Conservation (phyloP, 2,797 vertebrate genomes). For the Sebastes jordani region DNA sequence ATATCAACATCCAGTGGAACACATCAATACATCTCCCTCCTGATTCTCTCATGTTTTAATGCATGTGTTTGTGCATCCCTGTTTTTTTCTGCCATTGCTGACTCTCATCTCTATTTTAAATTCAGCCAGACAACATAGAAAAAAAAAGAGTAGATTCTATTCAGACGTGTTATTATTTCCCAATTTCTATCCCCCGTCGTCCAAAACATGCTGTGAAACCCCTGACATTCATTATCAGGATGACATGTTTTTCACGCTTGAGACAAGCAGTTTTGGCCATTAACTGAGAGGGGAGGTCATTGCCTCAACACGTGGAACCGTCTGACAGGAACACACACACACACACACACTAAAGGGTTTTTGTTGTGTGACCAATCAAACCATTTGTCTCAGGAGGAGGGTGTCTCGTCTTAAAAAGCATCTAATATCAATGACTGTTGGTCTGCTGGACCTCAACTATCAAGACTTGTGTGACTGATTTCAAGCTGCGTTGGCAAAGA, state of each 20-base stretch:
- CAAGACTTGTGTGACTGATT: not conserved
- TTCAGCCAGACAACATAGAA: conserved; percentile 17
- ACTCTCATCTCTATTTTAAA: conserved; percentile 55
- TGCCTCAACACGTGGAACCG: conserved; percentile 31
- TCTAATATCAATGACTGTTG: conserved; percentile 16
- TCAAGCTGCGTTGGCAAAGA: not conserved
- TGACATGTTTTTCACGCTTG: conserved; percentile 76
- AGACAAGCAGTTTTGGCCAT: conserved; percentile 70
- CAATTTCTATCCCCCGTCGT: conserved; percentile 64
- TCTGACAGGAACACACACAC: conserved; percentile 41
- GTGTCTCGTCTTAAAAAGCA: conserved; percentile 12
- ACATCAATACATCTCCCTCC: not conserved
- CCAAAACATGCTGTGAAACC: conserved; percentile 64
- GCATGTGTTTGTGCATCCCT: not conserved
- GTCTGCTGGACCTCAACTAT: not conserved
- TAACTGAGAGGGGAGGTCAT: conserved; percentile 64
- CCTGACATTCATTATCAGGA: conserved; percentile 71
- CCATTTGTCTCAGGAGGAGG: conserved; percentile 52
- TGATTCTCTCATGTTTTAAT: conserved; percentile 19
- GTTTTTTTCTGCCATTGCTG: not conserved
- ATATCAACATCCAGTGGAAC: not conserved
- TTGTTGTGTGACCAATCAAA: conserved; percentile 65
- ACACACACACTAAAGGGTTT: conserved; percentile 24
- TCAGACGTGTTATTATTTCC: conserved; percentile 65
- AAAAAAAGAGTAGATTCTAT: conserved; percentile 22